These are phyloP conservation scores for Apoda limacodes DNA, from an alignment of 2,888 invertebrate species.

Conservation along the genomic window DNA sequence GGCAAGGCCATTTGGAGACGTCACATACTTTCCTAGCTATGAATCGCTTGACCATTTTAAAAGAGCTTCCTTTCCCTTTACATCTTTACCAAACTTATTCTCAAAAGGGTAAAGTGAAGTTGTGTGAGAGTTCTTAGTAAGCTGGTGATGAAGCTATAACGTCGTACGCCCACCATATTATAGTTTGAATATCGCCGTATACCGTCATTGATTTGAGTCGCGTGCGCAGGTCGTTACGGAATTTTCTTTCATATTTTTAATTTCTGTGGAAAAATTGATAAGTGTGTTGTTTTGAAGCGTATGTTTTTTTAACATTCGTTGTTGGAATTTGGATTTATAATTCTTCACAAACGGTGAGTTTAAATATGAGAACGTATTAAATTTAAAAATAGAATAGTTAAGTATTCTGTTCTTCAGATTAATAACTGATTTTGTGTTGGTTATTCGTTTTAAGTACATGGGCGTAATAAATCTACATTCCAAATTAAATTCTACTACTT, in stretches of 20 bases:
- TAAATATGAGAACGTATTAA: too few relatives aligned
- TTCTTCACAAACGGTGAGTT: too few relatives aligned
- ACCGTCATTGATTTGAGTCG: constrained; percentile 30
- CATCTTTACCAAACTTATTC: constrained; percentile 1
- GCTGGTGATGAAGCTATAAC: constrained; percentile 38
- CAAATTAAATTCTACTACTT: too few relatives aligned
- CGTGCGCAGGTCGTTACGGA: constrained; percentile 35
- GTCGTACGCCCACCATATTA: constrained; percentile 29
- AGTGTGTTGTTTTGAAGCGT: too few relatives aligned
- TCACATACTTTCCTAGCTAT: constrained; percentile 19
- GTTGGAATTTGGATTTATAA: too few relatives aligned
- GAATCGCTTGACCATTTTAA: constrained; percentile 14
- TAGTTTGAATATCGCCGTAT: constrained; percentile 38
- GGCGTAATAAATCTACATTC: too few relatives aligned
- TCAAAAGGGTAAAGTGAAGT: constrained; percentile 11
- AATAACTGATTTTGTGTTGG: too few relatives aligned
- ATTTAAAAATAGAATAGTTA: too few relatives aligned
- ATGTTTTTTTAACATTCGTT: too few relatives aligned
- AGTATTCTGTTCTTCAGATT: too few relatives aligned
- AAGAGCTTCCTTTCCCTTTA: constrained; percentile 16
- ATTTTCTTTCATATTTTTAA: constrained; percentile 12
- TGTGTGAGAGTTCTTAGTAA: constrained; percentile 26
- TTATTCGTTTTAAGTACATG: too few relatives aligned
- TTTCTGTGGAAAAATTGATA: too few relatives aligned
- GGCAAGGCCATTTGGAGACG: constrained; percentile 24